A percentile compares a stretch with the other conserved stretches of the same genome.
Conservation (phyloP, 1,140 invertebrate species). For the Eupristina koningsbergeri region DNA sequence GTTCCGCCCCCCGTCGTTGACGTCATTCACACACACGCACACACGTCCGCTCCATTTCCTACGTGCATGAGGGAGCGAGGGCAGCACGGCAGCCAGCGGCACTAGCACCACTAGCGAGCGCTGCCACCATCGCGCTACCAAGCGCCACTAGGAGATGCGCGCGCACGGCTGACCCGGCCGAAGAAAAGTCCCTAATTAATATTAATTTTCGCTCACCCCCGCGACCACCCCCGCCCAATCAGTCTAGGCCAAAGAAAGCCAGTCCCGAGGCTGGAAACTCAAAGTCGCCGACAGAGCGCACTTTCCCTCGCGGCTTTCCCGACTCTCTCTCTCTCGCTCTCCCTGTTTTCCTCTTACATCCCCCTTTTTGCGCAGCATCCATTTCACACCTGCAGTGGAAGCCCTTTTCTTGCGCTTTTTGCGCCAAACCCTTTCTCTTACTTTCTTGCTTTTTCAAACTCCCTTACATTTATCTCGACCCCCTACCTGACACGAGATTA, state of each 20-base stretch:
- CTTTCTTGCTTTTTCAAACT: not conserved
- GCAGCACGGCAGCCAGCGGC: too few species aligned
- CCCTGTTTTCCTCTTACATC: not conserved
- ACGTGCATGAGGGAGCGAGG: slow-evolving; percentile 50
- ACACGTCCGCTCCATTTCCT: slow-evolving; percentile 6
- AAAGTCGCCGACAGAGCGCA: not conserved
- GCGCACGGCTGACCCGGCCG: slow-evolving; percentile 40
- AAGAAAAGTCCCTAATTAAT: slow-evolving; percentile 46
- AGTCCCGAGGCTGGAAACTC: not conserved
- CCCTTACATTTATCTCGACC: not conserved
- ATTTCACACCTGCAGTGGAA: not conserved
- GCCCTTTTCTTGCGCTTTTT: not conserved
- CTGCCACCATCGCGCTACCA: too few species aligned
- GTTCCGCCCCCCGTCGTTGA: slow-evolving; percentile 57
- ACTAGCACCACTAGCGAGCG: too few species aligned
- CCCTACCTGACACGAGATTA: too few species aligned
- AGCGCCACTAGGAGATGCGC: slow-evolving; percentile 26
- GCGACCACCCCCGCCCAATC: slow-evolving; percentile 5
- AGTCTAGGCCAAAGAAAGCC: slow-evolving; percentile 10
- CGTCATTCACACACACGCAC: slow-evolving; percentile 36
- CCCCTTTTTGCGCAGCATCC: not conserved
- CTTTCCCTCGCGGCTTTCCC: not conserved
- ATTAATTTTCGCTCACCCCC: slow-evolving; percentile 36
- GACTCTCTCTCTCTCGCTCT: not conserved
- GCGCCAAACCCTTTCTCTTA: not conserved